phyloP scores from a whole-genome alignment of 2,797 vertebrate genomes.

The Etheostoma perlongum region DNA sequence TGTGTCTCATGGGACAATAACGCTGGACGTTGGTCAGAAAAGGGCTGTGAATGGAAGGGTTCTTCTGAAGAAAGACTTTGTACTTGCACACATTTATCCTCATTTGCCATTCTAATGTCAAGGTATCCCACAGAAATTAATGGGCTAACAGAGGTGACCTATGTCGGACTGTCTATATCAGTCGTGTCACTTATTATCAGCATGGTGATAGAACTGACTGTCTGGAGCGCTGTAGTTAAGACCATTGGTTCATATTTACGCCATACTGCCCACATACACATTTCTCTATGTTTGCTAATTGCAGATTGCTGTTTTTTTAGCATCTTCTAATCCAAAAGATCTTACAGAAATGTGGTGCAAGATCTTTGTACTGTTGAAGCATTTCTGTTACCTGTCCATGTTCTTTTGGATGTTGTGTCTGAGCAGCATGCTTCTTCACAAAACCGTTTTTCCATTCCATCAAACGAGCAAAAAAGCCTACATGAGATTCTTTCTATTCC shows the following conservation, averaged over 20 bases:
- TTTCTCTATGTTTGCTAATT: conserved; percentile 78
- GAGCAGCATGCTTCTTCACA: conserved; percentile 82
- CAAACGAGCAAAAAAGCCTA: conserved; percentile 77
- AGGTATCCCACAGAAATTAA: fast-evolving
- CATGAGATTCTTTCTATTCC: conserved; percentile 66
- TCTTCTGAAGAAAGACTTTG: not conserved
- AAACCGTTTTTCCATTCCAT: conserved; percentile 81
- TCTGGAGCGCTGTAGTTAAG: conserved; percentile 82
- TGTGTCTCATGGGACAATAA: conserved; percentile 76
- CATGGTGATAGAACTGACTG: conserved; percentile 71
- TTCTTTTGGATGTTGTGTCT: conserved; percentile 88
- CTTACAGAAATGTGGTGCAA: conserved; percentile 54
- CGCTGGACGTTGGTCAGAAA: fast-evolving
- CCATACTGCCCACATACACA: conserved; percentile 82
- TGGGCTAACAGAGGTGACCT: conserved; percentile 52
- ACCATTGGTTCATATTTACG: conserved; percentile 75
- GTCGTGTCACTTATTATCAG: conserved; percentile 72
- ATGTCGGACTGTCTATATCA: conserved; percentile 74
- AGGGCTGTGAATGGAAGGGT: conserved; percentile 57
- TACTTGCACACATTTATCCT: conserved; percentile 71
- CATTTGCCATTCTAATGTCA: conserved; percentile 83
- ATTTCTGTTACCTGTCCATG: conserved; percentile 83
- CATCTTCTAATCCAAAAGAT: fast-evolving
- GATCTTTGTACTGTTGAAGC: conserved; percentile 74
- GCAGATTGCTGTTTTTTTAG: conserved; percentile 80